Conservation (phyloP, 2,888 invertebrate genomes). For the Theretra japonica region DNA sequence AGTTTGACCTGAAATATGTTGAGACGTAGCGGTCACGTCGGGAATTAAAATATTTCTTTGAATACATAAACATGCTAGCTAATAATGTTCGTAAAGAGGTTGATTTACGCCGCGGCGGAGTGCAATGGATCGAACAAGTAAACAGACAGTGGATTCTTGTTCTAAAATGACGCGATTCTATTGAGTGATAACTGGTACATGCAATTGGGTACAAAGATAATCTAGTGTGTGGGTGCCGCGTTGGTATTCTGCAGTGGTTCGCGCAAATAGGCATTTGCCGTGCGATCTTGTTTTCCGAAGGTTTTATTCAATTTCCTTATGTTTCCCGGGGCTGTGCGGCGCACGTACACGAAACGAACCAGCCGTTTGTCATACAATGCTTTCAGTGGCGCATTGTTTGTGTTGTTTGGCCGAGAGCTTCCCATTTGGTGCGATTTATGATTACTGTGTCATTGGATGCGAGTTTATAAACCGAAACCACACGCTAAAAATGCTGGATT, state of each 20-base stretch:
- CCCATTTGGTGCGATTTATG: conserved; percentile 17
- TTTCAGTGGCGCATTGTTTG: conserved; percentile 14
- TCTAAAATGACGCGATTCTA: conserved; percentile 41
- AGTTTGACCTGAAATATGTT: conserved; percentile 29
- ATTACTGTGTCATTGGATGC: not conserved
- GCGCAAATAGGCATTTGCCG: conserved; percentile 9
- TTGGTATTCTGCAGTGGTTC: not conserved
- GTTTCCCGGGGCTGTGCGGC: not conserved
- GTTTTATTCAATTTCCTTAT: conserved; percentile 26
- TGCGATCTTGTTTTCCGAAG: not conserved
- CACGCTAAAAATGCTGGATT: too few species aligned
- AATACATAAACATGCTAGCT: conserved; percentile 28
- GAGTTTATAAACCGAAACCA: not conserved
- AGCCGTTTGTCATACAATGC: conserved; percentile 14
- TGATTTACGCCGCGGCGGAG: conserved; percentile 23
- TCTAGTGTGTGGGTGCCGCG: conserved; percentile 33
- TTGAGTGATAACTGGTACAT: conserved; percentile 19
- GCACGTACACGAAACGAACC: conserved; percentile 16
- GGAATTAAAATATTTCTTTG: conserved; percentile 26
- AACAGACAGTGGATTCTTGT: conserved; percentile 27
- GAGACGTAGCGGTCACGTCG: conserved; percentile 30
- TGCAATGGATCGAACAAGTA: conserved; percentile 27
- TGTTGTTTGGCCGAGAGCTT: conserved; percentile 14
- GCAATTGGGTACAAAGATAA: conserved; percentile 34
- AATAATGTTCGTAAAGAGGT: conserved; percentile 24